phyloP scores from a whole-genome alignment of 2,888 invertebrate species.

The Nemotelus pantherinus region DNA sequence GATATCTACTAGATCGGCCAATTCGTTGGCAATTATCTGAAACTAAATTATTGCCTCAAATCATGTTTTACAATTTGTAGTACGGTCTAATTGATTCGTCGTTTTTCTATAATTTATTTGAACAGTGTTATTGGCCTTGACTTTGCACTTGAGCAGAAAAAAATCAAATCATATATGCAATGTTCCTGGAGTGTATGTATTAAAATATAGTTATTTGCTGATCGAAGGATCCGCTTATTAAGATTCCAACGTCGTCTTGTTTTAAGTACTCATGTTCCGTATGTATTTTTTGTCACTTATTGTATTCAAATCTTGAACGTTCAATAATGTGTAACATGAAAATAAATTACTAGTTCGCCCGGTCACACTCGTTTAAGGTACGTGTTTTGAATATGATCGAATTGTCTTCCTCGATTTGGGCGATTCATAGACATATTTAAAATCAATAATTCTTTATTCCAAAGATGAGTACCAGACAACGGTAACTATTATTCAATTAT shows the following conservation, averaged over 20 bases:
- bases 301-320: not conserved
- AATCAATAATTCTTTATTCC: no score
- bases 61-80: constrained; percentile 10
- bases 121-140: not conserved
- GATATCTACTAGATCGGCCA: not conserved
- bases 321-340: not conserved
- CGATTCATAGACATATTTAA: no score
- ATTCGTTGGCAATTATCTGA: constrained; percentile 38
- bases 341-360: not conserved
- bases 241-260: no score
- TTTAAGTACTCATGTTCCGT: not conserved
- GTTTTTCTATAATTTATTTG: not conserved
- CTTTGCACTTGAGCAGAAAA: no score
- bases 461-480: no score
- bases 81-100: not conserved
- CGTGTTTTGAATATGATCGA: not conserved
- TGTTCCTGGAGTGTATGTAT: no score
- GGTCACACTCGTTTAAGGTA: not conserved
- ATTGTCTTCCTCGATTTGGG: no score
- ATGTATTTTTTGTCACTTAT: not conserved
- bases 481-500: no score
- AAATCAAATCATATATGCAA: no score
- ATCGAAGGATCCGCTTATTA: no score
- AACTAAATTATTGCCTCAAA: constrained; percentile 31
- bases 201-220: no score